phyloP scores from a whole-genome alignment of 1,140 invertebrate species.

The Myzus persicae region DNA sequence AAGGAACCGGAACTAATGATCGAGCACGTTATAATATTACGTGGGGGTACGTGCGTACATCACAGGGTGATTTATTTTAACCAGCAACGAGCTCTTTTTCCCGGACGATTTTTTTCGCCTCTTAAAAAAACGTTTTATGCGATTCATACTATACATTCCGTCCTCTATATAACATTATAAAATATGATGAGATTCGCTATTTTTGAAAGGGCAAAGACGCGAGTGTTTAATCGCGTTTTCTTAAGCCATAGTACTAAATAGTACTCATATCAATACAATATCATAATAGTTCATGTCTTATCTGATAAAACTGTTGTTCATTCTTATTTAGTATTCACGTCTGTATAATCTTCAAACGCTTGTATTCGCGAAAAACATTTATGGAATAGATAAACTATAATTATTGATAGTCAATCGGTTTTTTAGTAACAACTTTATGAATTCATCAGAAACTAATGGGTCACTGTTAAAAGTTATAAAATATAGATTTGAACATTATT shows the following conservation, averaged over 20 bases:
- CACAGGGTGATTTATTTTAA: not conserved
- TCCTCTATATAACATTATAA: too few relatives aligned
- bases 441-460: not conserved
- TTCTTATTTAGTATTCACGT: not conserved
- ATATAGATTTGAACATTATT: not conserved
- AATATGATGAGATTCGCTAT: too few relatives aligned
- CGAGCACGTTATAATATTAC: not conserved
- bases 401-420: too few relatives aligned
- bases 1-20: constrained; percentile 38
- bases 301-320: not conserved
- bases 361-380: not conserved
- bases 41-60: not conserved
- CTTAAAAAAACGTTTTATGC: not conserved
- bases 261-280: not conserved
- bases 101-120: not conserved
- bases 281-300: not conserved
- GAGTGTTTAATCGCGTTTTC: too few relatives aligned
- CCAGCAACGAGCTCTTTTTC: not conserved
- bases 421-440: not conserved
- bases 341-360: not conserved
- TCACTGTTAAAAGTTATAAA: not conserved
- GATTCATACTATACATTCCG: not conserved
- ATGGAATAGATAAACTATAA: not conserved
- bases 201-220: too few relatives aligned
- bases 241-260: too few relatives aligned